These are phyloP conservation scores for Hylyphantes graminicola DNA, from an alignment of 1,140 invertebrate genomes.

Conservation along the genomic window DNA sequence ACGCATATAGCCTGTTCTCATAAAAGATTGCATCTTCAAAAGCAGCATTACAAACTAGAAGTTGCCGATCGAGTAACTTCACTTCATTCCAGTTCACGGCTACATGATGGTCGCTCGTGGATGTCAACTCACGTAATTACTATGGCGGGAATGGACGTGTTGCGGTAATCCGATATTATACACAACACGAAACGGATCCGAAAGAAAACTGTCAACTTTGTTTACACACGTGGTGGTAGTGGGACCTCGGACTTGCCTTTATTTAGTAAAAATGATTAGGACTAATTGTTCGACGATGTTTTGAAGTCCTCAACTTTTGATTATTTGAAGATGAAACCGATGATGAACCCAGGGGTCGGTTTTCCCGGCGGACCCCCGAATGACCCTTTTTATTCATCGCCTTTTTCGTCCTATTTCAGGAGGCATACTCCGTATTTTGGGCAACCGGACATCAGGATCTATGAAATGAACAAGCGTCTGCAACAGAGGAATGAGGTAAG, in stretches of 20 bases:
- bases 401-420: constrained; percentile 62
- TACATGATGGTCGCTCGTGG: too few species aligned
- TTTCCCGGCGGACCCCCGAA: constrained; percentile 57
- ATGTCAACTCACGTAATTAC: too few species aligned
- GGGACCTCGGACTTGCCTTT: not conserved
- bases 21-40: too few species aligned
- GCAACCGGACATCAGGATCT: constrained; percentile 60
- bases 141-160: constrained; percentile 5
- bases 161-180: not conserved
- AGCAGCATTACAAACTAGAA: too few species aligned
- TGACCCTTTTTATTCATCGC: constrained; percentile 61
- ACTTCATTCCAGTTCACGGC: too few species aligned
- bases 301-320: not conserved
- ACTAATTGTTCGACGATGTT: not conserved
- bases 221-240: not conserved
- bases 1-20: too few species aligned
- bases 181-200: not conserved
- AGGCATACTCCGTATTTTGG: constrained; percentile 61
- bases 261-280: not conserved
- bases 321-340: constrained; percentile 59
- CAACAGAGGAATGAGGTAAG: constrained; percentile 61
- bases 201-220: too few species aligned
- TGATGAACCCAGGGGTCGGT: constrained; percentile 55
- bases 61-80: too few species aligned
- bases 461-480: constrained; percentile 62